Evolutionary conservation across 2,113 vertebrate genomes (phyloP), one percentile per base, ranked within the genome.

Genomic region (Ciconia maguari): DNA sequence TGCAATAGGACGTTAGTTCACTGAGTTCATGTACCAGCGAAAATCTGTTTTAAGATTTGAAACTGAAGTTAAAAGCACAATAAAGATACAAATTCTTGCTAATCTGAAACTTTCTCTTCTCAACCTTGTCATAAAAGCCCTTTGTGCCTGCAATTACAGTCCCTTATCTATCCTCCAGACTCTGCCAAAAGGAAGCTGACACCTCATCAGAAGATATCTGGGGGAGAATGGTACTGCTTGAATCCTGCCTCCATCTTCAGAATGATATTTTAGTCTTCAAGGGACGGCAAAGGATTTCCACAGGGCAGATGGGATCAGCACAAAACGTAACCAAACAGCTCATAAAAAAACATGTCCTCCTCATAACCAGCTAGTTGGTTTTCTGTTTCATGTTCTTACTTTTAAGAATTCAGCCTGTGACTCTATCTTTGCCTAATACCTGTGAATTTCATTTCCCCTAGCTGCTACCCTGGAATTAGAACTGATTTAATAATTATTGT

Each of bases 41-140:
- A 96, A 97, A 93, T 93, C 96, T 88, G 89, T 71, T 95, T 91
- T 86, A 95, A 91, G 95, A 93, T 93, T 93, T 74, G 60, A 91
- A 96, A 93, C 78, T 74, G 70, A 95, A 97, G 93, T 95, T 96
- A 97, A 96, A 97, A 97, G 96, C 93, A 87, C 84, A 96, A 94
- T 96, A 97, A 97, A 97, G 96, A 95, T 91, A 96, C 78, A 94
- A 95, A 96, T 93, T 95, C 94, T 91, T 81, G 78, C 84, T 97
- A 97, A 97, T 96, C 97, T 97, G 95, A 95, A 97, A 88, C 89
- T 95, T 95, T 97, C 89, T 95, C 94, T 93, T 96, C 96, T 96
- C 96, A 94, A 94, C 96, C 94, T 97, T 97, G 95, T 97, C 97
- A 97, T 85, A 95, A 97, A 97, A 97, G 89, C 93, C 93, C 78